phyloP scores from a whole-genome alignment of 2,113 vertebrate genomes.

The Erythrolamprus reginae region DNA sequence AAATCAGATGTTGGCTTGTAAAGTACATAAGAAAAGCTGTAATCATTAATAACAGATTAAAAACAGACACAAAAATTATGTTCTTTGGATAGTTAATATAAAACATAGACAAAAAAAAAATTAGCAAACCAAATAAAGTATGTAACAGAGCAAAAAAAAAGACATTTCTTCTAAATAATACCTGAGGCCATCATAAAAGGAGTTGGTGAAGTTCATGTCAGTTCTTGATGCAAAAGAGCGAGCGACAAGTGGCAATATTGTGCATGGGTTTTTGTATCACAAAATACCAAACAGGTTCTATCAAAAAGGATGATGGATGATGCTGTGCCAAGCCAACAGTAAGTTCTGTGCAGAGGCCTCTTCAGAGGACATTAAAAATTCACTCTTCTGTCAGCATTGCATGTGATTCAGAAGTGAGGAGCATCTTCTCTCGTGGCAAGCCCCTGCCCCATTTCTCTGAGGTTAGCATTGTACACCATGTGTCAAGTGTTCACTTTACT shows the following conservation, averaged over 20 bases:
- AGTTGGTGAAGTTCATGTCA: neutral
- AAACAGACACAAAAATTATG: neutral
- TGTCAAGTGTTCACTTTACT: neutral
- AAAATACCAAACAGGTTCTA: neutral
- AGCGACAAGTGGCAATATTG: neutral
- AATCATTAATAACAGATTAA: neutral
- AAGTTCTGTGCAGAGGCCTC: neutral
- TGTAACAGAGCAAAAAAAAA: neutral
- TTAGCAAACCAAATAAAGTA: neutral
- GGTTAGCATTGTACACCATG: neutral
- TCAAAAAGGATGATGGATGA: neutral
- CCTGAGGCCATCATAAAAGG: neutral
- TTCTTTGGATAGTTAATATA: neutral
- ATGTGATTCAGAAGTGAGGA: neutral
- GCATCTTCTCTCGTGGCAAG: neutral
- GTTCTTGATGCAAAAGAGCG: neutral
- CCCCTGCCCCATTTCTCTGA: neutral
- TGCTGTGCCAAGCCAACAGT: neutral
- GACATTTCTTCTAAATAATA: neutral
- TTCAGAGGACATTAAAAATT: neutral
- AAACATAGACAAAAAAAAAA: neutral
- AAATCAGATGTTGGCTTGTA: neutral
- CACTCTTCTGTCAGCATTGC: conserved; percentile 4
- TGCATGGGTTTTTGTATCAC: neutral
- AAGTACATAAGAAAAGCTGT: neutral